Percentiles rank a stretch among this genome's conserved stretches.
Conservation (phyloP, 2,797 vertebrate species). For the Pachyuromys duprasi region DNA sequence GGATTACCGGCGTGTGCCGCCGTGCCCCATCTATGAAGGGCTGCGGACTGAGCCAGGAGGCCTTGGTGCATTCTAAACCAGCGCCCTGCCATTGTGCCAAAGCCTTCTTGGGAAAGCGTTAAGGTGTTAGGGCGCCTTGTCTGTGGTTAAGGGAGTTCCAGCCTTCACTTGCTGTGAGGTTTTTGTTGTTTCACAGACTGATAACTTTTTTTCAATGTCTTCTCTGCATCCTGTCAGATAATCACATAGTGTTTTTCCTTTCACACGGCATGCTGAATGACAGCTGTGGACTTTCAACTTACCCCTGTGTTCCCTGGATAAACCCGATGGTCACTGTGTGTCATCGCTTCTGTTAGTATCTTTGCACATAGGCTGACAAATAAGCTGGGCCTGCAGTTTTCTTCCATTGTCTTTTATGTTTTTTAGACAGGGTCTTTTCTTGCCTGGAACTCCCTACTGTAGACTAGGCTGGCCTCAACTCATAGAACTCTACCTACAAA, state of each 20-base stretch:
- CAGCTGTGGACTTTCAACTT: not conserved
- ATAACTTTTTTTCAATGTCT: not conserved
- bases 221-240: conserved; percentile 11
- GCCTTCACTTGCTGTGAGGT: not conserved
- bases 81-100: rapidly evolving
- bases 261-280: not conserved
- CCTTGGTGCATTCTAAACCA: not conserved
- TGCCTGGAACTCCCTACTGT: not conserved
- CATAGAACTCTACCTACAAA: not conserved
- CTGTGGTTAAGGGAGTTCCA: conserved; percentile 5
- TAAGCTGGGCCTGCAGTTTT: not conserved
- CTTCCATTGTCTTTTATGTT: not conserved
- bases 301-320: not conserved
- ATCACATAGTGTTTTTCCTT: not conserved
- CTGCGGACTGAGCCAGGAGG: not conserved
- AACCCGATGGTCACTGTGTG: not conserved
- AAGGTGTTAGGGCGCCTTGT: not conserved
- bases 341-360: not conserved
- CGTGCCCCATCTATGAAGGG: not conserved
- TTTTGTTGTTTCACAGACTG: not conserved
- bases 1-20: not conserved
- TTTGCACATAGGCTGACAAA: conserved; percentile 15
- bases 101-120: not conserved
- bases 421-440: not conserved
- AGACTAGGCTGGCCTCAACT: not conserved